These are phyloP conservation scores for Oncorhynchus nerka DNA, from an alignment of 2,113 vertebrate genomes.

Conservation along the genomic window DNA sequence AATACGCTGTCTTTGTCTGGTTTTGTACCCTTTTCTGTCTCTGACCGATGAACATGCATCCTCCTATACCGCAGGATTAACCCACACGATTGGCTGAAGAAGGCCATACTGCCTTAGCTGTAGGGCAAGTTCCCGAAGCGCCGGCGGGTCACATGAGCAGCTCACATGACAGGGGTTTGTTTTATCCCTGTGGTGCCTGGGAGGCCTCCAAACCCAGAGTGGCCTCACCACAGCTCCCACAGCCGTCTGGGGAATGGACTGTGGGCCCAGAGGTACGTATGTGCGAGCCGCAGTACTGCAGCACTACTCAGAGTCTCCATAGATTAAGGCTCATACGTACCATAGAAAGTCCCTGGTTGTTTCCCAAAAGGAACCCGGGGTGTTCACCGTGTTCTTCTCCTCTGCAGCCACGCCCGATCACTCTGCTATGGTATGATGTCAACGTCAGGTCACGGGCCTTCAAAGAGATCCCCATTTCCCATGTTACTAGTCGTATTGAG, in stretches of 20 bases:
- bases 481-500: background rate
- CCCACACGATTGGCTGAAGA: background rate
- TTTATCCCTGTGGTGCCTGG: conserved; percentile 63
- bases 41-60: background rate
- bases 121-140: background rate
- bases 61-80: background rate
- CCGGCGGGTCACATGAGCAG: conserved; percentile 45
- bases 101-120: background rate
- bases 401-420: no score
- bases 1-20: background rate
- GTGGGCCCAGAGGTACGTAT: conserved; percentile 68
- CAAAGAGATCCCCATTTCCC: no score
- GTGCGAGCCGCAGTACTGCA: conserved; percentile 61
- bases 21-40: background rate
- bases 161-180: conserved; percentile 56
- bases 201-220: conserved; percentile 70
- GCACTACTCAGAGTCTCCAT: conserved; percentile 37
- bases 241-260: conserved; percentile 71
- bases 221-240: conserved; percentile 71
- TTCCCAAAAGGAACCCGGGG: background rate
- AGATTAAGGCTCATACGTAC: conserved; percentile 18
- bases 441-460: no score
- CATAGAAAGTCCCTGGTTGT: background rate
- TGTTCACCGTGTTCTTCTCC: no score
- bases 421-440: no score